These are phyloP conservation scores for Pseudoips prasinana DNA, from an alignment of 2,888 invertebrate genomes.

Conservation along the genomic window DNA sequence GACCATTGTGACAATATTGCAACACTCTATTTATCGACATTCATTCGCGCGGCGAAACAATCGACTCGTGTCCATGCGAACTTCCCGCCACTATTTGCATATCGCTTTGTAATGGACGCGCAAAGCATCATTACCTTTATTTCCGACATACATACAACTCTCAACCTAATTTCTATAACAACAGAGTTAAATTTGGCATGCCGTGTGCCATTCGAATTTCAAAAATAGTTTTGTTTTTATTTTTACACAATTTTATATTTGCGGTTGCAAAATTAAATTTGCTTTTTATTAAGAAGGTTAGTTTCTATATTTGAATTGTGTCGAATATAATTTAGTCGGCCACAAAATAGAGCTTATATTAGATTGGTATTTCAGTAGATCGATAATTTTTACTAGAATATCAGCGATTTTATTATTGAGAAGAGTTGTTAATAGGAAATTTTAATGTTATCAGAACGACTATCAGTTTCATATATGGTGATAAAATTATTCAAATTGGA, in stretches of 20 bases:
- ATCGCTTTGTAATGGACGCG: constrained; percentile 33
- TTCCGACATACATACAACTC: constrained; percentile 2
- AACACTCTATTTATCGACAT: constrained; percentile 39
- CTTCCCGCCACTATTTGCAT: constrained; percentile 48
- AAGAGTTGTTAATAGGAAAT: constrained; percentile 9
- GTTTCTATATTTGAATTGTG: not conserved
- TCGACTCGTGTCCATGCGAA: constrained; percentile 46
- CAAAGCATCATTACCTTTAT: constrained; percentile 9
- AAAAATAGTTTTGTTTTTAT: constrained; percentile 15
- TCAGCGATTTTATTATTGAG: constrained; percentile 10
- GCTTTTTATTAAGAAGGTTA: not conserved
- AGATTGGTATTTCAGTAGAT: constrained; percentile 27
- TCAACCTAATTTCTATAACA: not conserved
- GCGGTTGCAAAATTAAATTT: not conserved
- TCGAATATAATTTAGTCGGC: not conserved
- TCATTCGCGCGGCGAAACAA: constrained; percentile 43
- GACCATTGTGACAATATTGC: constrained; percentile 31
- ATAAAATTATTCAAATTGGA: constrained; percentile 8
- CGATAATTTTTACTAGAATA: constrained; percentile 15
- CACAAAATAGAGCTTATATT: constrained; percentile 21
- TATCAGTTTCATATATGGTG: constrained; percentile 3
- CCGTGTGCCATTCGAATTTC: not conserved
- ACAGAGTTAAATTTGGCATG: constrained; percentile 6
- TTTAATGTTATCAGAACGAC: constrained; percentile 5
- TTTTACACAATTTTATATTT: constrained; percentile 10